Evolutionary conservation across 2,113 vertebrate genomes (phyloP).

Genomic region (Menidia beryllina): DNA sequence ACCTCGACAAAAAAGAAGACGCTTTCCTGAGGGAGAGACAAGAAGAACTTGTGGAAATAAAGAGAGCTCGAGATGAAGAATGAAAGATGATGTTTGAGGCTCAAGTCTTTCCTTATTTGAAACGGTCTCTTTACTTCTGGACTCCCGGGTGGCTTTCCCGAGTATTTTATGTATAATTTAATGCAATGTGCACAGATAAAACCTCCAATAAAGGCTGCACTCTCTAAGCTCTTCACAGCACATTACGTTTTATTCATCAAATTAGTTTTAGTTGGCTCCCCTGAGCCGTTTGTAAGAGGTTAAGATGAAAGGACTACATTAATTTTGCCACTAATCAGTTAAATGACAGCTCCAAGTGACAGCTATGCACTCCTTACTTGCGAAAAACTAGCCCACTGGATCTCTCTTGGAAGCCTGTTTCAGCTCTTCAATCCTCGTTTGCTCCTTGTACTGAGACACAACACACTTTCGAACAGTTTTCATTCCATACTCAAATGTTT

Average conservation of each 20-base stretch:
- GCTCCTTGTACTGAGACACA: neutral
- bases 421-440: constrained; percentile 17
- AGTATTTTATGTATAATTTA: constrained; percentile 83
- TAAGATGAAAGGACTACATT: constrained; percentile 81
- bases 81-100: constrained; percentile 55
- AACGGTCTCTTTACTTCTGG: constrained; percentile 61
- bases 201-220: constrained; percentile 68
- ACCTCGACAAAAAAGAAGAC: constrained; percentile 53
- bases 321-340: constrained; percentile 82
- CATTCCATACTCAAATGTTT: constrained; percentile 6
- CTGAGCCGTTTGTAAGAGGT: constrained; percentile 81
- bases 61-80: constrained; percentile 44
- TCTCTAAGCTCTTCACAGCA: constrained; percentile 78
- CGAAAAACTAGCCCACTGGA: constrained; percentile 37
- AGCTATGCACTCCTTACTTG: constrained; percentile 55
- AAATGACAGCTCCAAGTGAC: constrained; percentile 71
- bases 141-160: constrained; percentile 72
- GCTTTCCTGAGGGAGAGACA: constrained; percentile 50
- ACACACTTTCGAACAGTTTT: constrained; percentile 11
- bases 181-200: constrained; percentile 78
- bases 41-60: constrained; percentile 28
- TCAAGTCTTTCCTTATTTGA: constrained; percentile 56
- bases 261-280: constrained; percentile 82
- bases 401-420: constrained; percentile 15
- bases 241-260: constrained; percentile 84